Conservation (phyloP, 92 coral and sea anemone genomes). For the Chrysogorgia sp. region DNA sequence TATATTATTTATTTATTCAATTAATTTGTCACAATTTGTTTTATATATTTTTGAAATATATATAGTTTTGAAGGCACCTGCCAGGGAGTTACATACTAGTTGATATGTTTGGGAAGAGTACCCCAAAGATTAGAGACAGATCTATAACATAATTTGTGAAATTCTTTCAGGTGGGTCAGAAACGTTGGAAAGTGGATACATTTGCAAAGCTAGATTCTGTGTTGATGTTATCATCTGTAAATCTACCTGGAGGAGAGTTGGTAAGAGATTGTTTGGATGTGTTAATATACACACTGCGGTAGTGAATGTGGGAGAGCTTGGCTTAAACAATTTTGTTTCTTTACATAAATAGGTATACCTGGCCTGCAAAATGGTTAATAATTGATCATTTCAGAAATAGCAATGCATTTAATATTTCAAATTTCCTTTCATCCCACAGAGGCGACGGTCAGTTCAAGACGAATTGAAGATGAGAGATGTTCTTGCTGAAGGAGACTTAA, state of each 20-base stretch:
- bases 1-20: background rate
- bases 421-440: slow-evolving; percentile 43
- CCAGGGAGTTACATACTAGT: too few relatives aligned
- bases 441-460: slow-evolving; percentile 94
- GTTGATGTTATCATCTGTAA: slow-evolving; percentile 84
- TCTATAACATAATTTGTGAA: background rate
- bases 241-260: slow-evolving; percentile 97
- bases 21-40: background rate
- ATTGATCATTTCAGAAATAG: background rate
- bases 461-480: slow-evolving; percentile 94
- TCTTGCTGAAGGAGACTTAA: slow-evolving; percentile 93
- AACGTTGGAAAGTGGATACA: slow-evolving; percentile 97
- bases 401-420: background rate
- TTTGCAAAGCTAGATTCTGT: slow-evolving; percentile 96
- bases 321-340: slow-evolving; percentile 1
- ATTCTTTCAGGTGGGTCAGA: slow-evolving; percentile 84
- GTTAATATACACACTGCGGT: too few relatives aligned
- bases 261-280: slow-evolving; percentile 46
- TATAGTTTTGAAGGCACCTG: too few relatives aligned
- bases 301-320: too few relatives aligned
- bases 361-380: background rate
- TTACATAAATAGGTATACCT: too few relatives aligned
- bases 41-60: background rate
- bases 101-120: background rate
- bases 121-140: background rate